These are phyloP conservation scores for Galagoides demidoff DNA, from an alignment of 2,797 vertebrate species.

Conservation along the genomic window DNA sequence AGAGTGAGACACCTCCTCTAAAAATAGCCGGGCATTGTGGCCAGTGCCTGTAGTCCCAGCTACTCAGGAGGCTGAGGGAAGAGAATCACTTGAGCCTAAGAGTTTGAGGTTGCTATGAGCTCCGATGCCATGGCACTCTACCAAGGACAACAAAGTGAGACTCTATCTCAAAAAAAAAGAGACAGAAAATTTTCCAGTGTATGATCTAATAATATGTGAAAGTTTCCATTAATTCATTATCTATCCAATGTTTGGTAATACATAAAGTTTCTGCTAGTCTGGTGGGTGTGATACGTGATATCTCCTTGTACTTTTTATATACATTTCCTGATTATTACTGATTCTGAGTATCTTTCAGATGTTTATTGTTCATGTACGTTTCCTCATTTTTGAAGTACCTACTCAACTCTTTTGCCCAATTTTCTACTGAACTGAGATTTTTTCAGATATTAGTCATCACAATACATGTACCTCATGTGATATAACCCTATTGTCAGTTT, in stretches of 20 bases:
- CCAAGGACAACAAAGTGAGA: too few species aligned
- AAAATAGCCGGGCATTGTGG: too few species aligned
- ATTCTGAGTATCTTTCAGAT: background rate
- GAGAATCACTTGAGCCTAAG: too few species aligned
- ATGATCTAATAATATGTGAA: background rate
- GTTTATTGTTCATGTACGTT: background rate
- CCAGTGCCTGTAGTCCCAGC: too few species aligned
- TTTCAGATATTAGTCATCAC: background rate
- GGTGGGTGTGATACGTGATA: background rate
- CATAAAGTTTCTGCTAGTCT: background rate
- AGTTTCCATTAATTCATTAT: background rate
- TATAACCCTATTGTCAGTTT: background rate
- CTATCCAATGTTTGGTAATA: background rate
- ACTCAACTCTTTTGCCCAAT: background rate
- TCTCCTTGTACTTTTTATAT: constrained; percentile 34
- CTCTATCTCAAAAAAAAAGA: background rate
- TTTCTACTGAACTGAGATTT: background rate
- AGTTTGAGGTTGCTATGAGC: too few species aligned
- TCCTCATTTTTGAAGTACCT: constrained; percentile 9
- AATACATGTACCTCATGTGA: background rate
- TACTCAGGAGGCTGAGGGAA: too few species aligned
- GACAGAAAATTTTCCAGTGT: background rate
- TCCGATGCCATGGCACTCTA: too few species aligned
- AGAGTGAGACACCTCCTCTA: too few species aligned
- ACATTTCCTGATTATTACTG: background rate